These are phyloP conservation scores for Enteromius unitaeniatus DNA, from an alignment of 2,797 vertebrate genomes.

Conservation along the genomic window DNA sequence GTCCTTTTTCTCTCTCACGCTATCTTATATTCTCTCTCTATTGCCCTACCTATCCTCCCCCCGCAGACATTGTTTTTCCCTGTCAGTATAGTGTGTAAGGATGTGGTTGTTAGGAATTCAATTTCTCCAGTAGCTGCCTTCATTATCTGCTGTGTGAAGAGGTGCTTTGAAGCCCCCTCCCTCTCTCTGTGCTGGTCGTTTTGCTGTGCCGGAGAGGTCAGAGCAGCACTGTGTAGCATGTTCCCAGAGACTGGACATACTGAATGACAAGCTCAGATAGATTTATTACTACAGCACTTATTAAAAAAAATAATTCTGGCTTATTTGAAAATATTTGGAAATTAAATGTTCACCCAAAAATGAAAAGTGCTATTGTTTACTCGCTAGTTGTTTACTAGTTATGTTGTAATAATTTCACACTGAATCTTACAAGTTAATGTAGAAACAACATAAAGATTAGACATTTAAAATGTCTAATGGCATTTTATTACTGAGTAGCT, in stretches of 20 bases:
- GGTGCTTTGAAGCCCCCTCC: constrained; percentile 51
- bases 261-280: constrained; percentile 74
- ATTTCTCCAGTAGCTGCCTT: constrained; percentile 65
- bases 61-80: constrained; percentile 66
- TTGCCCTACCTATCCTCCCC: constrained; percentile 47
- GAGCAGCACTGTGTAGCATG: constrained; percentile 78
- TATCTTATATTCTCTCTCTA: constrained; percentile 39
- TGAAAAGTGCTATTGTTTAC: background rate
- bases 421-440: too few species aligned
- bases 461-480: background rate
- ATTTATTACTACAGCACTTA: constrained; percentile 71
- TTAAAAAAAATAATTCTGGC: background rate
- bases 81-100: constrained; percentile 65
- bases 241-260: constrained; percentile 74
- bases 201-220: constrained; percentile 79
- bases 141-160: constrained; percentile 59
- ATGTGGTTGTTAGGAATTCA: constrained; percentile 65
- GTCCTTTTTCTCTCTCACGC: constrained; percentile 26
- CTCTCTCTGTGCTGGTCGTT: constrained; percentile 73
- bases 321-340: background rate
- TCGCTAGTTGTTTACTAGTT: too few species aligned
- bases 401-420: too few species aligned
- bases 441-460: background rate
- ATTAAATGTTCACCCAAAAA: background rate
- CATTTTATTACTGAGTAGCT: background rate